A percentile compares a stretch with the other conserved stretches of the same genome.
These are phyloP conservation scores for Oncopodura yosiiana DNA, from an alignment of 1,140 invertebrate genomes.

Conservation along the genomic window DNA sequence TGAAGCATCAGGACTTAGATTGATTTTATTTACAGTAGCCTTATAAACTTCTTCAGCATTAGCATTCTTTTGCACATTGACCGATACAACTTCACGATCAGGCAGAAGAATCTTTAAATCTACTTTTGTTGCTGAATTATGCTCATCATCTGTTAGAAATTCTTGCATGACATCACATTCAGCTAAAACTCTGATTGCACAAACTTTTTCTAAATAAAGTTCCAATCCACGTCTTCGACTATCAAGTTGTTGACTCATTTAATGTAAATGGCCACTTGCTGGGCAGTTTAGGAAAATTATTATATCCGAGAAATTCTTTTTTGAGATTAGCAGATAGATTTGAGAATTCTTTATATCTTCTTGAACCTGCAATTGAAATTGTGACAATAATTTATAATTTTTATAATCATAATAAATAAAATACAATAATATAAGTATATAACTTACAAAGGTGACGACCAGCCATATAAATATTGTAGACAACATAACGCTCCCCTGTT, in stretches of 20 bases:
- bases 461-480: conserved; percentile 99
- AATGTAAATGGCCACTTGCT: conserved; percentile 96
- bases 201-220: conserved; percentile 96
- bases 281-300: conserved; percentile 94
- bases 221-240: conserved; percentile 84
- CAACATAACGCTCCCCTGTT: conserved; percentile 82
- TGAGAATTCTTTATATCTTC: conserved; percentile 91
- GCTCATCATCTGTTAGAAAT: conserved; percentile 84
- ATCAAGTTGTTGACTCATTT: conserved; percentile 94
- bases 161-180: conserved; percentile 96
- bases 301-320: conserved; percentile 93
- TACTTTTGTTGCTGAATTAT: conserved; percentile 69
- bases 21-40: conserved; percentile 76
- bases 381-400: too few relatives aligned
- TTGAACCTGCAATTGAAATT: too few relatives aligned
- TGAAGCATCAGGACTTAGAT: conserved; percentile 64
- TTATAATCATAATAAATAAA: too few relatives aligned
- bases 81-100: conserved; percentile 78
- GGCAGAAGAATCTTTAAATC: conserved; percentile 78
- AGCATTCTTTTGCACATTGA: conserved; percentile 82
- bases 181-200: conserved; percentile 92
- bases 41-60: conserved; percentile 85
- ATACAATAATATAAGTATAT: too few relatives aligned
- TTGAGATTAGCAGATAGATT: conserved; percentile 64
- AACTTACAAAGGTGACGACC: conserved; percentile 93